Base-by-base conservation (phyloP, 2,113 vertebrate genomes). In the Gadus chalcogrammus region DNA sequence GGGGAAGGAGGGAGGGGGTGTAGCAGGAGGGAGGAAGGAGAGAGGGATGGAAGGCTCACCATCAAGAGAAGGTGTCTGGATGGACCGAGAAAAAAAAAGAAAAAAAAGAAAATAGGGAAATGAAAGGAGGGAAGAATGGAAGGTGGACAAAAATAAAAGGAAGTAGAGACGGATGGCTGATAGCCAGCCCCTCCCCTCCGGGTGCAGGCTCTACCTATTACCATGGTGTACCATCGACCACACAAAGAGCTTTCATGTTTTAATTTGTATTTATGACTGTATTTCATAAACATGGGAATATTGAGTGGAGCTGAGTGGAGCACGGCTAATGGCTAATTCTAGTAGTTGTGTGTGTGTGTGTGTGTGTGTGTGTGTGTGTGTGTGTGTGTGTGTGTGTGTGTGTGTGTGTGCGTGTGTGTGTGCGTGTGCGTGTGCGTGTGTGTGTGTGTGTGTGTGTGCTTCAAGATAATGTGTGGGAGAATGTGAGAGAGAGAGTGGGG, bases 301-400 rank as follows among this genome's bases (percentile, higher is more conserved):
- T 87, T 79, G 87, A 88, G 74, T 68, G 56, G 72, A 76, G 84
- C 68, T 74, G 82, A 81, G 80, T 88, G 88, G 87, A 88, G 74
- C 38, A 70, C 70, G 52, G 76, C 82, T 82, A 79, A 67, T 35
- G 52, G 79, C 85, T 85, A 83, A 86, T 82, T 86, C 79, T 80
- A 78, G 69, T 74, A 53, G 63, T 72, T 78, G 69, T 24, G 61
- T 75, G 63, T 71, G 68, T 72, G 0, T 69, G 60, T 69, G 24
- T 73, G 18, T 60, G 61, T 70, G 63, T 64, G 63, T 42, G 61
- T 61, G 65, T 62, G 56, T 12, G 53, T 18, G 63, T 55, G 35
- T 62, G 64, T 17, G 70, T 8, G 56, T n/a, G 16, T 6, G 65
- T 38, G 61, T 59, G 53, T 61, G 1, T 35, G 31, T 15, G 38